Evolutionary conservation across 2,797 vertebrate genomes (phyloP), one percentile per base, ranked within the genome.

Genomic region (Oreonectes daqikongensis): DNA sequence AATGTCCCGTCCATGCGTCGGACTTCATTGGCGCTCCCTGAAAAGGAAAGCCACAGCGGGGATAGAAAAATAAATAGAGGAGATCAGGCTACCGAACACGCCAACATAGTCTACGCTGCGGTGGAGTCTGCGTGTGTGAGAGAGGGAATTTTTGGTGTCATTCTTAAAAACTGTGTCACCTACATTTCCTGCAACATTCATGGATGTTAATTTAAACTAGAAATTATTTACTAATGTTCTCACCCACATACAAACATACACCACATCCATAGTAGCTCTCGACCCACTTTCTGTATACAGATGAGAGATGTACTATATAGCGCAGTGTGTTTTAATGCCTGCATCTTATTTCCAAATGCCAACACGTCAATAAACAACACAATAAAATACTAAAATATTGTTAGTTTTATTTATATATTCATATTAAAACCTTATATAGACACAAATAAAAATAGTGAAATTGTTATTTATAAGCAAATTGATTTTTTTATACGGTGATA

Each of bases 41-140:
- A 80, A 84, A 24, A 81, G 77, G 59, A 88, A 81, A 89, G 85
- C 89, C 87, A 78, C 89, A 89, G 83, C 85, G 75, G 71, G 75
- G 78, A 76, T 83, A 69, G 38, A 78, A 82, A 80, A 83, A 85
- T 52, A 73, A 73, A 73, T 52, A 38, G 85, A 72, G 80, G 22
- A 83, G 69, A 77, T 67, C 60, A 32, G 71, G 44, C 46, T 40
- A 52, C 44, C 35, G 46, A 52, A 73, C 59, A 73, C 81, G 2
- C 12, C 40, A 15, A 40, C 32, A 72, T 17, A 26, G 53, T 24
- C 10, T 9, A 22, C 22, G 14, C n/a, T n/a, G 50, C 50, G 8
- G 48, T 5, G 18, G 17, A n/a, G 48, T n/a, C 2, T 1, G n/a
- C n/a, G 50, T 28, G 26, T 30, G 55, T 6, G 55, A 59, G 26